Base-by-base conservation (phyloP, 2,113 vertebrate species). In the Turdus rufiventris region DNA sequence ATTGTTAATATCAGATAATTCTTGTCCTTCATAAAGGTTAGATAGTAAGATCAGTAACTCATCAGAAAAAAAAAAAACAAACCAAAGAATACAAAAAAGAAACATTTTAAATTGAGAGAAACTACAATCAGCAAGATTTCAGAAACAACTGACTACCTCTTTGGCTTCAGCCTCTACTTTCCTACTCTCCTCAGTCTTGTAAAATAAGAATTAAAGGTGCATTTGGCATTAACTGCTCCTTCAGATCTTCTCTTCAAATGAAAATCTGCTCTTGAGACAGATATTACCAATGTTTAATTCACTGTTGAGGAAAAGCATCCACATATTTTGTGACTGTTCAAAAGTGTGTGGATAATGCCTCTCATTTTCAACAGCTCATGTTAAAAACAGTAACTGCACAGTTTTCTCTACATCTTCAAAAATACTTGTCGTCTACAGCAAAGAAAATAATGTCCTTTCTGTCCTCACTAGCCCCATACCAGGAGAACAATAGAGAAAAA, bases 191-290 rank as follows among this genome's bases (percentile, higher is more conserved):
- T n/a, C 72, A 19, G n/a, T 50, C 33, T 50, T 51, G 24, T 73
- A 78, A 4, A 71, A 20, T 31, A 60, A 91, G 67, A 85, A 92
- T 89, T 81, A 65, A 82, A 94, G 53, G 47, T 91, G 62, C 38
- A 68, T 85, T 86, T 84, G 45, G 63, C 47, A 38, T 57, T 70
- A 92, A 93, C 51, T 67, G 76, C 51, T 93, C 75, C 85, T 34
- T 67, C 53, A 80, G 54, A 81, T 86, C 61, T 77, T 81, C 61
- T 40, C 51, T 70, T 16, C 51, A 84, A 81, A 65, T 26, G 43
- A 92, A 95, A 94, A 94, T 81, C 57, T 73, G 65, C 34, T 77
- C 71, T 80, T 71, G 24, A 85, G 54, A 94, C 24, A 67, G 43
- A 31, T 75, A 76, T 57, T 78, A 85, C 47, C 60, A 68, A 18